These are phyloP conservation scores for Scylla paramamosain DNA, from an alignment of 1,140 invertebrate species.

Conservation along the genomic window DNA sequence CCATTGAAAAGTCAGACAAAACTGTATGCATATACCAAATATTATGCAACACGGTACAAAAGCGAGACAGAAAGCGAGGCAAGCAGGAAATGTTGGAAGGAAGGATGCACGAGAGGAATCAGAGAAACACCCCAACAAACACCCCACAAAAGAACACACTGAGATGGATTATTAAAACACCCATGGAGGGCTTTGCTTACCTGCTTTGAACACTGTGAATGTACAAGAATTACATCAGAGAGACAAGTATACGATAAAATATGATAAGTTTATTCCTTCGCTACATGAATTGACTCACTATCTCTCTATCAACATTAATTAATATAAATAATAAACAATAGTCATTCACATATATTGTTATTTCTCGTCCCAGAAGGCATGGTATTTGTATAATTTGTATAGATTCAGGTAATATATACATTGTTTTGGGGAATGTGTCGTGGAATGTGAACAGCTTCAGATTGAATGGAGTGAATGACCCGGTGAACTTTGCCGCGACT, in stretches of 20 bases:
- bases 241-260: background rate
- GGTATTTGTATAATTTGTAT: too few relatives aligned
- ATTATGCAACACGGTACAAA: background rate
- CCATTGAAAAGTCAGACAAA: too few relatives aligned
- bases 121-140: background rate
- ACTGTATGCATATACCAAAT: background rate
- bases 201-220: conserved; percentile 21
- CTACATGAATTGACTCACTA: background rate
- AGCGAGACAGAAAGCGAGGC: background rate
- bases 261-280: background rate
- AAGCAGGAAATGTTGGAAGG: background rate
- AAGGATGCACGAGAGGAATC: background rate
- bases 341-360: background rate
- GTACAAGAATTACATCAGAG: background rate
- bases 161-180: conserved; percentile 9
- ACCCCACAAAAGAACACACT: background rate
- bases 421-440: too few relatives aligned
- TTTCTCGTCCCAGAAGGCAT: background rate
- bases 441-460: too few relatives aligned
- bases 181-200: background rate
- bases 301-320: background rate
- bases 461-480: too few relatives aligned
- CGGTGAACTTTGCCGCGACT: too few relatives aligned
- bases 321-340: too few relatives aligned
- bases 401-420: too few relatives aligned